Base-by-base conservation (phyloP, 2,797 vertebrate genomes). In the Ctenopoma kingsleyae region DNA sequence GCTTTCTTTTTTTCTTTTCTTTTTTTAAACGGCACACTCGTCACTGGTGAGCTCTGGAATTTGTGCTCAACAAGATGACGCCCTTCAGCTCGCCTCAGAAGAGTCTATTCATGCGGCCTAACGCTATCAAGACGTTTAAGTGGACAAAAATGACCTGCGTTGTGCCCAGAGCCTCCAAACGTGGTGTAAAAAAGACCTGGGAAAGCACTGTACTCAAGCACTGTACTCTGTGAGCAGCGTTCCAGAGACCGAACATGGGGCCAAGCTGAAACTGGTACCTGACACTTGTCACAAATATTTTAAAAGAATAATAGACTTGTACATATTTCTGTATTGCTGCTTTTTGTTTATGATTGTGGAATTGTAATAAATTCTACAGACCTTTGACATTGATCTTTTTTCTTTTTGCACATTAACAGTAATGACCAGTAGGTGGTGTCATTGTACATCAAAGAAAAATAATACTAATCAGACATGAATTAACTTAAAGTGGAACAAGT, bases 281-380 rank as follows among this genome's bases (percentile, higher is more conserved):
- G 72, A 85, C 85, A 83, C 74, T 61, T 55, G 76, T 83, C 77
- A 74, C 80, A 84, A 88, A 86, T 90, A 87, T 95, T 95, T 95
- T 93, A 90, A 91, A 90, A 82, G 61, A 83, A 76, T 20, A 68
- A 76, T 68, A 79, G 80, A 92, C 82, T 81, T 95, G 94, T 95
- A 95, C 87, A 94, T 95, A 94, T 91, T 91, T 93, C 86, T 92
- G 91, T 92, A 87, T 83, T 92, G 93, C 91, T 91, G 87, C 82
- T 90, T 91, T 94, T 94, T 92, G 90, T 93, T 93, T 89, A 94
- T 92, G 89, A 93, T 88, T 19, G 83, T 94, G 89, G 93, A 93
- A 94, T 95, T 93, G 76, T 79, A 95, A 94, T 95, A 95, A 95
- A 95, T 95, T 95, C 93, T 94, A 81, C 90, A 83, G 75, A 89